phyloP scores from a whole-genome alignment of 2,113 vertebrate species.

The Martes martes region DNA sequence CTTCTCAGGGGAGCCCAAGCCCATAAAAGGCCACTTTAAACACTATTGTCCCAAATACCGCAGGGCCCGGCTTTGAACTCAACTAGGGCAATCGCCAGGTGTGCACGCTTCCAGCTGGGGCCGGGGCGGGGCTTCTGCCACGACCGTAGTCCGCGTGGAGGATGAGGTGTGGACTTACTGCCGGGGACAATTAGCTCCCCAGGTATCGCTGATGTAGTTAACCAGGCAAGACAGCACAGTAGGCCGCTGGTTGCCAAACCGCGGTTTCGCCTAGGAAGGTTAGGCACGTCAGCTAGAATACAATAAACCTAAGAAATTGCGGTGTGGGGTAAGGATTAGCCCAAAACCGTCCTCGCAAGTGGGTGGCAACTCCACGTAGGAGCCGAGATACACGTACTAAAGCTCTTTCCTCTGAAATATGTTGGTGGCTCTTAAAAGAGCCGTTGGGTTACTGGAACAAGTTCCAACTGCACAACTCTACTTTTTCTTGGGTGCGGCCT shows the following conservation, averaged over 20 bases:
- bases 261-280: no score
- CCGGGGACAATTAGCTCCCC: background rate
- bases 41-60: rapidly evolving
- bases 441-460: conserved; percentile 59
- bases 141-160: rapidly evolving
- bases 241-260: background rate
- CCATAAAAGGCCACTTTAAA: rapidly evolving
- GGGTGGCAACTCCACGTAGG: rapidly evolving
- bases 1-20: background rate
- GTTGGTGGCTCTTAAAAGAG: conserved; percentile 77
- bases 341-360: no score
- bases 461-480: conserved; percentile 25
- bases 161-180: rapidly evolving
- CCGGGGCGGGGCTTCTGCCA: no score
- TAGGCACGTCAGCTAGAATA: background rate
- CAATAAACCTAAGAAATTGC: rapidly evolving
- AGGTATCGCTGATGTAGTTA: rapidly evolving
- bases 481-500: conserved; percentile 63
- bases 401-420: background rate
- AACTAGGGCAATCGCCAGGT: background rate
- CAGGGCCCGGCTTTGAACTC: rapidly evolving
- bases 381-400: rapidly evolving
- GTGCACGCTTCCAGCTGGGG: background rate
- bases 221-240: background rate
- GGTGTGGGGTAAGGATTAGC: no score